phyloP scores from a whole-genome alignment of 1,140 invertebrate species.

The Drosophila repletoides region DNA sequence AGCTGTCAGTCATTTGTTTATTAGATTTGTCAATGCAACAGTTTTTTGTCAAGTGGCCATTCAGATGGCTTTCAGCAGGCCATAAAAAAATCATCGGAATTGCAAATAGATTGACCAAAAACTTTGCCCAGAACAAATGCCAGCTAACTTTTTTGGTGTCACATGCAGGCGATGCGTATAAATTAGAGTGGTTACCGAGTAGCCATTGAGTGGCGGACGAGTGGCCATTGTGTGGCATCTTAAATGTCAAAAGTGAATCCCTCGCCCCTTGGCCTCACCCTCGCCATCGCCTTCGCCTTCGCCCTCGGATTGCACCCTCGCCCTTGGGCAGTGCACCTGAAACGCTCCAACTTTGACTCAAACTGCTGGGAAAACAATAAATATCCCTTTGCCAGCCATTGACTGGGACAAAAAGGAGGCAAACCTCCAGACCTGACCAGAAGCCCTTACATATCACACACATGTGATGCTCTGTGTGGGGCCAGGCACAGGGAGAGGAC shows the following conservation, averaged over 20 bases:
- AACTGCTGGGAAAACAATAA: slow-evolving; percentile 66
- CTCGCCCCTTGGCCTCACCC: slow-evolving; percentile 49
- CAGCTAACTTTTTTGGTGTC: slow-evolving; percentile 60
- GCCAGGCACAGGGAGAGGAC: slow-evolving; percentile 15
- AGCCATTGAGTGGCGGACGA: slow-evolving; percentile 18
- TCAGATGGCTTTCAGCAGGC: slow-evolving; percentile 4
- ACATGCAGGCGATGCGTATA: slow-evolving; percentile 76
- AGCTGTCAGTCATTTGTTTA: slow-evolving; percentile 62
- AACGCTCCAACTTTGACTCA: slow-evolving; percentile 62
- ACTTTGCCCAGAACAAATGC: slow-evolving; percentile 61
- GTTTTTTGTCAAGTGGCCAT: slow-evolving; percentile 43
- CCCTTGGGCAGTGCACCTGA: slow-evolving; percentile 58
- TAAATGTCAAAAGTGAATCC: slow-evolving; percentile 79
- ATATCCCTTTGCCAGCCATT: slow-evolving; percentile 62
- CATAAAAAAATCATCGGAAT: slow-evolving; percentile 75
- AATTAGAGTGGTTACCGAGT: slow-evolving; percentile 53
- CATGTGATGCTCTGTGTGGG: slow-evolving; percentile 11
- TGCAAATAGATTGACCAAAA: slow-evolving; percentile 69
- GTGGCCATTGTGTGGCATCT: slow-evolving; percentile 75
- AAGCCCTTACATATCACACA: slow-evolving; percentile 11
- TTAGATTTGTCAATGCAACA: slow-evolving; percentile 75
- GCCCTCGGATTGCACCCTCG: neutral
- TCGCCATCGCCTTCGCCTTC: slow-evolving; percentile 32
- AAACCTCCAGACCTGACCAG: neutral
- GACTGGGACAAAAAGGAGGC: slow-evolving; percentile 33